A percentile compares a stretch with the other conserved stretches of the same genome.
phyloP scores from a whole-genome alignment of 23 tunicate species.

The Phallusia fumigata region DNA sequence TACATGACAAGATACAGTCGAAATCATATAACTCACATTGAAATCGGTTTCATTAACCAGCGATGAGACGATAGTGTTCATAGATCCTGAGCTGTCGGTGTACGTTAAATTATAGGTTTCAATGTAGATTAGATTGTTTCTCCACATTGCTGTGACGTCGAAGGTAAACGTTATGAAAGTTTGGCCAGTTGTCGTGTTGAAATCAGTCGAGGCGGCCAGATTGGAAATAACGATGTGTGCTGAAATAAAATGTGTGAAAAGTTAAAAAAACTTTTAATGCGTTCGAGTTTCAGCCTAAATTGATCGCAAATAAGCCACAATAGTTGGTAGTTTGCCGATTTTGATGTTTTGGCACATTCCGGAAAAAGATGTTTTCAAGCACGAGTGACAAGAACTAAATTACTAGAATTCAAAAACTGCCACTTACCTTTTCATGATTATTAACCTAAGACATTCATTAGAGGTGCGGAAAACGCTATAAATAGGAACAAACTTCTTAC shows the following conservation, averaged over 20 bases:
- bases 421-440: too few relatives aligned
- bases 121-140: neutral
- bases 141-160: neutral
- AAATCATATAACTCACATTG: too few relatives aligned
- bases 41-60: neutral
- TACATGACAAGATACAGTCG: too few relatives aligned
- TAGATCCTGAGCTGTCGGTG: neutral
- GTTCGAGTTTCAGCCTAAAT: neutral
- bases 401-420: too few relatives aligned
- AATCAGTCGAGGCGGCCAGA: neutral
- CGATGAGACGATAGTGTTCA: neutral
- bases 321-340: too few relatives aligned
- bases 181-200: neutral
- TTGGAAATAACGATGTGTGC: neutral
- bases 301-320: too few relatives aligned
- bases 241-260: neutral
- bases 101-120: neutral
- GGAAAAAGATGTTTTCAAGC: too few relatives aligned
- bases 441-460: too few relatives aligned
- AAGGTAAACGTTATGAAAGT: neutral
- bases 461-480: too few relatives aligned
- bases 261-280: neutral
- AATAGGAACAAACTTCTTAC: too few relatives aligned
- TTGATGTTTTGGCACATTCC: too few relatives aligned
- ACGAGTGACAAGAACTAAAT: too few relatives aligned